Evolutionary conservation across 2,797 vertebrate species (phyloP), one percentile per base, ranked within the genome.

Genomic region (Uromys caudimaculatus): DNA sequence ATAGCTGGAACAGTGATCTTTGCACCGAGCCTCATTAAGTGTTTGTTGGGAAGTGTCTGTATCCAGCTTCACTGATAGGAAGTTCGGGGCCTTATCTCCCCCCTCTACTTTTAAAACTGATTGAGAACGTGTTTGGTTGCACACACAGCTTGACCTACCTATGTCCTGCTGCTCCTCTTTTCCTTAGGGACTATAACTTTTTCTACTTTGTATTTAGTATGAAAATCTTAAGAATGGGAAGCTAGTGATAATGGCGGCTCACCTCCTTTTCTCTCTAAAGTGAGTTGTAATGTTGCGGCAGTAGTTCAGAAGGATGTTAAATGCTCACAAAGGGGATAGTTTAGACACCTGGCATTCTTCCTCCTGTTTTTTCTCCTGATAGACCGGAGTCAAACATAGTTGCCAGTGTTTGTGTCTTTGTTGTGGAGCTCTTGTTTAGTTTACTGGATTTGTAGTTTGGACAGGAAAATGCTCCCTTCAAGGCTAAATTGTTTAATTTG

Each of bases 11-110:
- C 73, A 58, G 47, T 92, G 89, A 85, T 75, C 94, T 96, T 89
- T 95, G 96, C 97, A 94, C 84, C 73, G 56, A 91, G 8, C 91
- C 94, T 92, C 77, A 73, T 81, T 95, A 92, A 97, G 94, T 95
- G 94, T 84, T 93, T 54, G 58, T 73, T 94, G 84, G 69, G 27
- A 27, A 90, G 71, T 32, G 4, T 86, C 3, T 83, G 0, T 73
- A 56, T 95, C 69, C 38, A 84, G 64, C 84, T 56, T 94, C 62
- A 41, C 79, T 96, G 96, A 78, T 67, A 82, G 88, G 78, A 23
- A 86, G 78, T 82, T 67, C 82, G 87, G 73, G 81, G 85, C 21
- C 90, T 93, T 96, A 85, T 95, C 89, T 89, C 89, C 54, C 71
- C 60, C 69, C 64, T 56, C 76, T 84, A 87, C 89, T 95, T 97